Percentiles rank a stretch among this genome's conserved stretches.
phyloP scores from a whole-genome alignment of 2,888 invertebrate genomes.

The Maniola hyperantus region DNA sequence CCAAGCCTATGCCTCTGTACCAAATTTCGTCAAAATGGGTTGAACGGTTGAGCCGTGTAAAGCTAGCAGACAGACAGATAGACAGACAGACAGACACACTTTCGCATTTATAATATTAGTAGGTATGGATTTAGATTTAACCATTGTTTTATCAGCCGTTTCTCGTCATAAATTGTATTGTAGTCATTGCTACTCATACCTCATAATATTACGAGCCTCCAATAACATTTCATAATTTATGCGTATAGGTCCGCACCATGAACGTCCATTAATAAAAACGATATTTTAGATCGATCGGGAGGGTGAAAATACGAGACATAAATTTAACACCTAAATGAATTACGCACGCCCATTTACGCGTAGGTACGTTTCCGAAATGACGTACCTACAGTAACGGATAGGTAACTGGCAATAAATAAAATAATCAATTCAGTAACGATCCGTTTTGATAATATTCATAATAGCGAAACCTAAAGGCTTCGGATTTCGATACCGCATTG shows the following conservation, averaged over 20 bases:
- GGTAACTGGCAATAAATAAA: constrained; percentile 65
- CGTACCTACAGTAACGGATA: constrained; percentile 53
- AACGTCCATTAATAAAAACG: constrained; percentile 24
- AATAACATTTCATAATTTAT: constrained; percentile 10
- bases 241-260: constrained; percentile 9
- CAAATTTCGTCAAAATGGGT: too few relatives aligned
- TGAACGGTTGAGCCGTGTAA: too few relatives aligned
- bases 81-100: too few relatives aligned
- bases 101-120: too few relatives aligned
- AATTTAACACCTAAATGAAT: constrained; percentile 38
- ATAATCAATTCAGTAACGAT: constrained; percentile 63
- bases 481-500: constrained; percentile 37
- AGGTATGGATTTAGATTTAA: too few relatives aligned
- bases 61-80: too few relatives aligned
- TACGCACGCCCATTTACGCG: constrained; percentile 44
- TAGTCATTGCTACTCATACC: neutral
- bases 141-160: neutral
- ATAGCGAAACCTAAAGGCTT: constrained; percentile 48
- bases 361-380: constrained; percentile 52
- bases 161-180: neutral
- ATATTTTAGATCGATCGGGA: constrained; percentile 31
- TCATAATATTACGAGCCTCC: neutral
- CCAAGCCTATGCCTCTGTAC: too few relatives aligned
- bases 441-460: constrained; percentile 66
- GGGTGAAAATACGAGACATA: constrained; percentile 36